Evolutionary conservation across 2,113 vertebrate species (phyloP), one percentile per base, ranked within the genome.

Genomic region (Ailurus styani): DNA sequence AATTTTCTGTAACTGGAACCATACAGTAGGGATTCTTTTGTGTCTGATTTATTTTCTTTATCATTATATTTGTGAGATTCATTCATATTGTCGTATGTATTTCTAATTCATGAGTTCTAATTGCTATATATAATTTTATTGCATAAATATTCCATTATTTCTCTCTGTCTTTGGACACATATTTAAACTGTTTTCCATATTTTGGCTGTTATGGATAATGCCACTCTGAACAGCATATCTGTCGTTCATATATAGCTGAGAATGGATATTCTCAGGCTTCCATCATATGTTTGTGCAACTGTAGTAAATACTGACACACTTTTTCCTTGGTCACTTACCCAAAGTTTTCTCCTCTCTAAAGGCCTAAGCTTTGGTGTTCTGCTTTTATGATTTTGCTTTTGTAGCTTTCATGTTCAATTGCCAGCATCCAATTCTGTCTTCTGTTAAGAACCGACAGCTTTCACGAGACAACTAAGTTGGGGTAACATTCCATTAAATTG

Each of bases 81-180:
- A 88, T 37, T 66, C 8, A 14, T n/a, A 73, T 86, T 68, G 2
- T 23, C 55, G 15, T 34, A 82, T 66, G 3, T 34, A 73, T 12
- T 13, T 86, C 70, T 96, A 82, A 94, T 86, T 88, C 50, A 60
- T 73, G 25, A 82, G 66, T 89, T 95, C 91, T 87, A 89, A 92
- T 50, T 29, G 3, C 25, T 91, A 15, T 4, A 29, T 93, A 42
- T 90, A 64, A 64, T 87, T 94, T 85, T 96, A 90, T 72, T 94
- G 1, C 34, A 47, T 34, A 18, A 83, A 47, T 64, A 55, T 17
- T 57, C 34, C 31, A 72, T 12, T 70, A 52, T 91, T 93, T 93
- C 11, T 95, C 21, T 75, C 42, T 72, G 40, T 90, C 20, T 72
- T 13, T 85, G 20, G 64, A 37, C 57, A 4, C 29, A 86, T 72